phyloP scores from a whole-genome alignment of 2,888 invertebrate species.

The Drosophila seclusa region DNA sequence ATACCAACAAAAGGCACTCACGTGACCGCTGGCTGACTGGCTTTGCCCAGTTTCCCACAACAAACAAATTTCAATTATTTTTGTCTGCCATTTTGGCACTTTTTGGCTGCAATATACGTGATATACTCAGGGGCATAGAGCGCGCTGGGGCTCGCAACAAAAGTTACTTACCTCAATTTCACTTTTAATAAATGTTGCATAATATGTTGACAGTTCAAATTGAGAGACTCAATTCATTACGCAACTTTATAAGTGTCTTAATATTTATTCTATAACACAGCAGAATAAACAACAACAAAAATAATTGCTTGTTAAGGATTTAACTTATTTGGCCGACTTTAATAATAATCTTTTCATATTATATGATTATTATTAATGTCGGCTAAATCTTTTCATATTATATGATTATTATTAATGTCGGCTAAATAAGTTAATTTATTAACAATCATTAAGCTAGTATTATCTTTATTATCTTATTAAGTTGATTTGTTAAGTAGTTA shows the following conservation, averaged over 20 bases:
- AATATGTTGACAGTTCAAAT: background rate
- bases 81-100: conserved; percentile 28
- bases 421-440: too few relatives aligned
- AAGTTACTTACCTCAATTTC: conserved; percentile 3
- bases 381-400: background rate
- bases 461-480: too few relatives aligned
- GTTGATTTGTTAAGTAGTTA: too few relatives aligned
- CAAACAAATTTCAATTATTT: conserved; percentile 45
- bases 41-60: conserved; percentile 1
- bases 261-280: background rate
- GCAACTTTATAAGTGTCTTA: background rate
- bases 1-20: conserved; percentile 19
- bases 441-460: too few relatives aligned
- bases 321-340: background rate
- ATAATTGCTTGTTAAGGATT: too few relatives aligned
- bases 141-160: background rate
- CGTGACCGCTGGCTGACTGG: conserved; percentile 24
- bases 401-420: too few relatives aligned
- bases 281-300: background rate
- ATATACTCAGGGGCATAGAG: conserved; percentile 12
- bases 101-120: conserved; percentile 13
- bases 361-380: too few relatives aligned
- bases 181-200: conserved; percentile 1
- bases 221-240: background rate
- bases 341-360: background rate